phyloP scores from a whole-genome alignment of 2,797 vertebrate genomes.

The Leuciscus waleckii region DNA sequence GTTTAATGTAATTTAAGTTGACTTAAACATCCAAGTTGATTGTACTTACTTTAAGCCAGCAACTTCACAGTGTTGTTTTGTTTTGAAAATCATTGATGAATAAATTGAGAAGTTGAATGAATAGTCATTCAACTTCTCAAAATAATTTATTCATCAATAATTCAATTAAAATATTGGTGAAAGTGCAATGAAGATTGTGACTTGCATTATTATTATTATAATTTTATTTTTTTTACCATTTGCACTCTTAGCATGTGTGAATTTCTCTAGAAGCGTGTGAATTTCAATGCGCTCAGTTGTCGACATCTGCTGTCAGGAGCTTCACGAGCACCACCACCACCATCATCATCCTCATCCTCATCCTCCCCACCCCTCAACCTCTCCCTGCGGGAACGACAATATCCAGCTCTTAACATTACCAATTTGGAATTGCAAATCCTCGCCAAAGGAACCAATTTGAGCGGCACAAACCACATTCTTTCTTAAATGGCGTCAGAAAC shows the following conservation, averaged over 20 bases:
- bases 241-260: not conserved
- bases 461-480: not conserved
- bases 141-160: not conserved
- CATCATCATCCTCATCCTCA: slow-evolving; percentile 36
- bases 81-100: no score
- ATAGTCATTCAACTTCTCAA: not conserved
- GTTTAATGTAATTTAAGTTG: no score
- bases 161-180: not conserved
- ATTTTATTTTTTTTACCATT: no score
- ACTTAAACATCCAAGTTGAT: no score
- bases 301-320: slow-evolving; percentile 59
- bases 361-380: slow-evolving; percentile 44
- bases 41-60: no score
- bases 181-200: not conserved
- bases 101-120: no score
- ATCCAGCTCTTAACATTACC: slow-evolving; percentile 10
- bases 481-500: slow-evolving; percentile 56
- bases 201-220: not conserved
- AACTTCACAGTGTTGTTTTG: not conserved
- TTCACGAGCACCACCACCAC: slow-evolving; percentile 33
- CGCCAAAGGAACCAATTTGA: not conserved
- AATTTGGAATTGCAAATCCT: slow-evolving; percentile 21
- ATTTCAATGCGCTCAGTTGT: slow-evolving; percentile 48
- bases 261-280: not conserved
- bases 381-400: slow-evolving; percentile 38